Evolutionary conservation across 1,140 invertebrate species (phyloP), one percentile per base, ranked within the genome.

Genomic region (Macrotrachela quadricornifera): DNA sequence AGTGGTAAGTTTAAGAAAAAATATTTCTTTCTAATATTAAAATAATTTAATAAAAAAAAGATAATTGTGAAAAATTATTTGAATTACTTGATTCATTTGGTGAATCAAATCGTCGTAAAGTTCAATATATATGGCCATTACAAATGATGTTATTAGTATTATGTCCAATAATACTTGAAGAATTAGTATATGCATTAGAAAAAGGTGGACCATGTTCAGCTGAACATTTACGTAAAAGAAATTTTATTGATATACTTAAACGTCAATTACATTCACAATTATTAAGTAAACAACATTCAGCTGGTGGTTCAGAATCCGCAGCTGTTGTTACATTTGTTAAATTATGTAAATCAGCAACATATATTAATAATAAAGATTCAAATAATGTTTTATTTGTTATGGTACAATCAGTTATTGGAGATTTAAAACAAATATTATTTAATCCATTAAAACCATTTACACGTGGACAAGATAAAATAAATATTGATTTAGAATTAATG

Each of bases 271-370:
- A 67, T n/a, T 77, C 78, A 46, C 86, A 92, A 64, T 79, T 80
- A 46, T 81, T 80, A 8, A 83, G 78, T 17, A 87, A 44, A 18
- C 21, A 46, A 15, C 51, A 53, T 14, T 53, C 51, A 37, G 46
- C 38, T 10, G 51, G 64, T 56, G 70, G 85, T 53, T 84, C 81
- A 6, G 21, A 30, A 30, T 85, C 85, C 11, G 87, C 87, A 0
- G 84, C 82, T 6, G 58, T 56, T 14, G 80, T 95, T 10, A 85
- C 88, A 0, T 90, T 85, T 69, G 86, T 96, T 0, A 90, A 92
- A 66, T 74, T 96, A 6, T 94, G 88, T 73, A 95, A 95, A 72
- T 83, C 85, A 2, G 91, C 87, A 0, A 94, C 88, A 0, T 96
- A 95, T 63, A 83, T 95, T 48, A 91, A 83, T 62, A 86, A 80